A percentile compares a stretch with the other conserved stretches of the same genome.
Conservation (phyloP, 2,797 vertebrate species). For the Fundulus diaphanus region DNA sequence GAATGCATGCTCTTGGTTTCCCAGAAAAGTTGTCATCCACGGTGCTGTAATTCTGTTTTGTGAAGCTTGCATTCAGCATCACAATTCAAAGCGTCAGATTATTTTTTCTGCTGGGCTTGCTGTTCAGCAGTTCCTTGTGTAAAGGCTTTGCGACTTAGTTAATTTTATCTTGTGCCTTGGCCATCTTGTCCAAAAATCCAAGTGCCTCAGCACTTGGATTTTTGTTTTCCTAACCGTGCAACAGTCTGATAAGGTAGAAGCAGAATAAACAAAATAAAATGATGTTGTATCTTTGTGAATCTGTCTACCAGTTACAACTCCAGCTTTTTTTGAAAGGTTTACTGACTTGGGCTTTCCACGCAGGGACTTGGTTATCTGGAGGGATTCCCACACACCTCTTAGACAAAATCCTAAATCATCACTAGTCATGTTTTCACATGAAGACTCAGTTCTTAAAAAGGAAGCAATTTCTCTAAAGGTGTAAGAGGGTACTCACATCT, state of each 20-base stretch:
- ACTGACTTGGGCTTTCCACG: neutral
- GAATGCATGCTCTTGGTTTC: neutral
- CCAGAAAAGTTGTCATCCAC: neutral
- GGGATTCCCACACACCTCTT: neutral
- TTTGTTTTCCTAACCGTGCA: neutral
- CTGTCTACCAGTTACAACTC: neutral
- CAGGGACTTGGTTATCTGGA: neutral
- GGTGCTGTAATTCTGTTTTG: neutral
- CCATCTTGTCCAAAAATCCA: too few relatives aligned
- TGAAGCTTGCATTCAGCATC: neutral
- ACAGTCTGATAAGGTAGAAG: neutral
- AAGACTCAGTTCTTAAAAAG: neutral
- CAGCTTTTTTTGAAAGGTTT: neutral
- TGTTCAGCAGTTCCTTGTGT: neutral
- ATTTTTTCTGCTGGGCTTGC: neutral
- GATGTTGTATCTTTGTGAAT: neutral
- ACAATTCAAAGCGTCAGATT: neutral
- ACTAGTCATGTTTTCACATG: neutral
- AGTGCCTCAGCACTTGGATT: neutral
- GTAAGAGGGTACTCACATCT: neutral
- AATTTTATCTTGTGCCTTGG: neutral
- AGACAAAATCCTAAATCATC: neutral
- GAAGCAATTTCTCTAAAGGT: neutral
- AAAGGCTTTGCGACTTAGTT: neutral
- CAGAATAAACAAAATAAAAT: neutral